phyloP scores from a whole-genome alignment of 2,113 vertebrate genomes.

The Etheostoma spectabile region DNA sequence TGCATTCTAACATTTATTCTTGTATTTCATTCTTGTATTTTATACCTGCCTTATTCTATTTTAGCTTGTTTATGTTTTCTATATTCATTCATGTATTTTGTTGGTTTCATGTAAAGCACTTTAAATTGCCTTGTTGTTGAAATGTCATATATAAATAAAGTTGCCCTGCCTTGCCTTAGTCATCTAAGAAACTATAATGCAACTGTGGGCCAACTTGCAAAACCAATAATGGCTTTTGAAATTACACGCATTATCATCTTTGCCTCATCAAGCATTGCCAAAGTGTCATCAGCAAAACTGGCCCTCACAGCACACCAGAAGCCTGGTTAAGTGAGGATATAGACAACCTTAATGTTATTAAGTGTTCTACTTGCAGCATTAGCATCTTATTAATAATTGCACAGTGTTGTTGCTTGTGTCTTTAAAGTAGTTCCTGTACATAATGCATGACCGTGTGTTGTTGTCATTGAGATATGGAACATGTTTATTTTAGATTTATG shows the following conservation, averaged over 20 bases:
- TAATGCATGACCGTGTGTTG: slow-evolving; percentile 26
- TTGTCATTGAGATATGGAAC: not conserved
- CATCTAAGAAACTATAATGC: slow-evolving; percentile 22
- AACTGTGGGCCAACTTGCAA: slow-evolving; percentile 32
- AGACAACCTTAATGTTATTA: slow-evolving; percentile 30
- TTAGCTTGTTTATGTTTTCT: too few species aligned
- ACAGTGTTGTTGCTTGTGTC: slow-evolving; percentile 8
- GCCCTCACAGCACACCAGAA: not conserved
- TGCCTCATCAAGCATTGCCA: slow-evolving; percentile 20
- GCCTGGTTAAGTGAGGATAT: slow-evolving; percentile 37
- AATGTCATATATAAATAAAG: not conserved
- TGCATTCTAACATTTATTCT: too few species aligned
- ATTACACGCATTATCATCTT: not conserved
- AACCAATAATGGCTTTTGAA: slow-evolving; percentile 34
- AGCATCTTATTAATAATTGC: slow-evolving; percentile 60
- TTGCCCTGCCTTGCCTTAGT: slow-evolving; percentile 11
- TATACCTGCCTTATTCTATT: too few species aligned
- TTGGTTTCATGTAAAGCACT: too few species aligned
- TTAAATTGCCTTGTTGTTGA: too few species aligned
- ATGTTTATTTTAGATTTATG: slow-evolving; percentile 30
- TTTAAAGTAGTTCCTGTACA: slow-evolving; percentile 22
- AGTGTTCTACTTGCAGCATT: slow-evolving; percentile 44
- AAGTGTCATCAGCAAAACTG: not conserved
- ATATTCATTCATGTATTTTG: too few species aligned
- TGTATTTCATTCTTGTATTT: too few species aligned